Evolutionary conservation across 2,888 invertebrate species (phyloP).

Genomic region (Lutraria lutraria): DNA sequence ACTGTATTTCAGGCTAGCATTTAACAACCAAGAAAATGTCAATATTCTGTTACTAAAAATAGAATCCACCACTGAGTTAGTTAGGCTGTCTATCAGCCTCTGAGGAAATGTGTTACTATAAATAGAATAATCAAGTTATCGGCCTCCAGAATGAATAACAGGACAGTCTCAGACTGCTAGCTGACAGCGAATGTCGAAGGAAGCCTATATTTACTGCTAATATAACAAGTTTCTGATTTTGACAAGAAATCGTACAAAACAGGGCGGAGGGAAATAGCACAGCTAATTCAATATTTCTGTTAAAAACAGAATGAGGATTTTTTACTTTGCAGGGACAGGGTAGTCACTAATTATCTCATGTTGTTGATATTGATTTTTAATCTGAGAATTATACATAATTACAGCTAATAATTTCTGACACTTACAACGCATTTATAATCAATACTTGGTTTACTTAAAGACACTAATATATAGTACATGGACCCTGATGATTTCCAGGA

Average conservation of each 20-base stretch:
- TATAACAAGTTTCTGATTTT: conserved; percentile 11
- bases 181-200: not conserved
- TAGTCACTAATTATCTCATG: not conserved
- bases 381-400: not conserved
- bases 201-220: not conserved
- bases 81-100: conserved; percentile 61
- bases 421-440: not conserved
- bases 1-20: conserved; percentile 54
- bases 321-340: not conserved
- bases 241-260: not conserved
- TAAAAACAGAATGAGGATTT: not conserved
- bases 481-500: not conserved
- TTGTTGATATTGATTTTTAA: not conserved
- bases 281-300: not conserved
- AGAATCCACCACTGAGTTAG: conserved; percentile 50
- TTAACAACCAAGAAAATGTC: conserved; percentile 60
- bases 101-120: conserved; percentile 66
- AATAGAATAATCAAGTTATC: conserved; percentile 55
- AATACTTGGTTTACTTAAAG: not conserved
- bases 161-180: not conserved
- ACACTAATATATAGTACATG: not conserved
- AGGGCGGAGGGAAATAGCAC: not conserved
- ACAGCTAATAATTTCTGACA: not conserved
- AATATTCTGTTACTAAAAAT: conserved; percentile 66
- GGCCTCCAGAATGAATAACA: not conserved